These are phyloP conservation scores for Sphaerophoria rueppellii DNA, from an alignment of 2,888 invertebrate genomes.

Conservation along the genomic window DNA sequence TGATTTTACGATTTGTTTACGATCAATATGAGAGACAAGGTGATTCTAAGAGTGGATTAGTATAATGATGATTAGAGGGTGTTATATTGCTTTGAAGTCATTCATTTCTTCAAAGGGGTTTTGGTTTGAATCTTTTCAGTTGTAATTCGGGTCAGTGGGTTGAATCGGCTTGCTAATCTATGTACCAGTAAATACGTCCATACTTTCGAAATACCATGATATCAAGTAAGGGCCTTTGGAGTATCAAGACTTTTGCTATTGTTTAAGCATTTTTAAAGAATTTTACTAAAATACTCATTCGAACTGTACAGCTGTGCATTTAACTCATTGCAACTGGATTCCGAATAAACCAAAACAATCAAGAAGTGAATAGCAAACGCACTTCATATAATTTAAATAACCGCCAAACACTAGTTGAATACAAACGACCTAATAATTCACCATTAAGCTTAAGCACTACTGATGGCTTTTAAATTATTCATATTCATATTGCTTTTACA, in stretches of 20 bases:
- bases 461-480: background rate
- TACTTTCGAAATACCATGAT: no score
- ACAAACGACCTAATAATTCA: slow-evolving; percentile 52
- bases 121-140: no score
- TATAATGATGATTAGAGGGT: slow-evolving; percentile 29
- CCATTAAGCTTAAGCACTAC: background rate
- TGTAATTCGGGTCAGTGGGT: no score
- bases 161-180: no score
- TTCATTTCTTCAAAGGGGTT: no score
- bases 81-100: slow-evolving; percentile 33
- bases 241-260: no score
- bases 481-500: background rate
- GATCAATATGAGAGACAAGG: slow-evolving; percentile 34
- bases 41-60: slow-evolving; percentile 34
- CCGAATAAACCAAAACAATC: background rate
- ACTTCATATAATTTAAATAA: slow-evolving; percentile 60
- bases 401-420: slow-evolving; percentile 45
- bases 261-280: no score
- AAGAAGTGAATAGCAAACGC: slow-evolving; percentile 34
- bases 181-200: no score
- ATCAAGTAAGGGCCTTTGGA: no score
- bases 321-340: slow-evolving; percentile 8
- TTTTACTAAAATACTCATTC: no score
- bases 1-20: slow-evolving; percentile 73
- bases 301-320: background rate